Evolutionary conservation across 2,113 vertebrate genomes (phyloP).

Genomic region (Myrmophylax atrothorax): DNA sequence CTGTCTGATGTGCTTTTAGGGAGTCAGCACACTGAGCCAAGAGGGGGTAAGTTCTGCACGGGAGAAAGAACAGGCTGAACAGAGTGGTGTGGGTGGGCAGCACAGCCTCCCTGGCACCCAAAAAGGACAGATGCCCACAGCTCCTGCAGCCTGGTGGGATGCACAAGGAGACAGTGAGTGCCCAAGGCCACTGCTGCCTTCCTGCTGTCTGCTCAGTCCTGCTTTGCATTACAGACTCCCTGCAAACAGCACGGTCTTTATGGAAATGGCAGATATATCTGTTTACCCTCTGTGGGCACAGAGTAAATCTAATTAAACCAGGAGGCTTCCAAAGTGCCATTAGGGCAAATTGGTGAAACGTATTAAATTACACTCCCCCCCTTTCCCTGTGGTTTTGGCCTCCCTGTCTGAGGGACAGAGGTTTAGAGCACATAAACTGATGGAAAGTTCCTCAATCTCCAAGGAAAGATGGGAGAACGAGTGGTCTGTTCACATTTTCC

Average conservation of each 20-base stretch:
- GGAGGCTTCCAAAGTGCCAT: constrained; percentile 18
- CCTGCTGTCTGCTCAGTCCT: not conserved
- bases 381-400: constrained; percentile 42
- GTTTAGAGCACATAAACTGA: constrained; percentile 19
- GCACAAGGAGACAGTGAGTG: not conserved
- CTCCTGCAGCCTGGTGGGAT: not conserved
- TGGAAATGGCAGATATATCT: constrained; percentile 16
- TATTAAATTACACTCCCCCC: constrained; percentile 12
- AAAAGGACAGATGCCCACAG: not conserved
- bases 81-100: not conserved
- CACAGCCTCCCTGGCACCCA: fast-evolving
- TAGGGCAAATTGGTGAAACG: constrained; percentile 21
- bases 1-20: not conserved
- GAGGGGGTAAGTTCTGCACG: not conserved
- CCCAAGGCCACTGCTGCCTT: not conserved
- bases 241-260: not conserved
- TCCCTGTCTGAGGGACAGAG: not conserved
- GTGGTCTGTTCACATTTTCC: constrained; percentile 53
- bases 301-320: constrained; percentile 55
- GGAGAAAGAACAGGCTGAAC: not conserved
- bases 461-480: constrained; percentile 18
- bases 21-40: not conserved
- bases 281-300: constrained; percentile 42
- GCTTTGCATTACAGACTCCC: not conserved
- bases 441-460: constrained; percentile 39